phyloP scores from a whole-genome alignment of 2,113 vertebrate species.

The Leucoraja erinaceus region DNA sequence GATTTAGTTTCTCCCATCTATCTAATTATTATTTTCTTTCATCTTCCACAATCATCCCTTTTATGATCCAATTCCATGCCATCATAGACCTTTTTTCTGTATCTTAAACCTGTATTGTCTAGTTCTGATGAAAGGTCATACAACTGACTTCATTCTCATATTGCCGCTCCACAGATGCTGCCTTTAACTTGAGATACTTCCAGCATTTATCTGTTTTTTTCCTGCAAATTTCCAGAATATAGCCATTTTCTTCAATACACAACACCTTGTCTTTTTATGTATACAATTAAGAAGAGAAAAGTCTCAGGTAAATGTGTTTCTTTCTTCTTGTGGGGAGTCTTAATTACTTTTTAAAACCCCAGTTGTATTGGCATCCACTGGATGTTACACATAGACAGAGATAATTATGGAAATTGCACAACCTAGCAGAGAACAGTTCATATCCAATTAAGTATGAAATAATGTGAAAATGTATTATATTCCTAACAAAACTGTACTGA shows the following conservation, averaged over 20 bases:
- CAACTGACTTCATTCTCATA: no score
- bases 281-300: neutral
- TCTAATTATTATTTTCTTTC: no score
- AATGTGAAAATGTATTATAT: slow-evolving; percentile 16
- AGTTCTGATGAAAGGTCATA: no score
- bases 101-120: no score
- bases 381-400: neutral
- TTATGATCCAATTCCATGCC: no score
- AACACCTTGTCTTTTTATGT: neutral
- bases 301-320: neutral
- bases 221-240: no score
- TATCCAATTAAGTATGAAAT: slow-evolving; percentile 30
- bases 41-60: no score
- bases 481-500: neutral
- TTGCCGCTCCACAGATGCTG: no score
- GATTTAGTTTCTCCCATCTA: no score
- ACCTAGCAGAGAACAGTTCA: neutral
- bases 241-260: neutral
- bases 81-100: no score
- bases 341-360: slow-evolving; percentile 6
- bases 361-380: neutral
- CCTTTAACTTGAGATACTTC: no score
- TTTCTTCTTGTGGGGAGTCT: neutral
- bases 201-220: no score
- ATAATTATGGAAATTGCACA: slow-evolving; percentile 35